Evolutionary conservation across 2,888 invertebrate species (phyloP).

Genomic region (Pediacus dermestoides): DNA sequence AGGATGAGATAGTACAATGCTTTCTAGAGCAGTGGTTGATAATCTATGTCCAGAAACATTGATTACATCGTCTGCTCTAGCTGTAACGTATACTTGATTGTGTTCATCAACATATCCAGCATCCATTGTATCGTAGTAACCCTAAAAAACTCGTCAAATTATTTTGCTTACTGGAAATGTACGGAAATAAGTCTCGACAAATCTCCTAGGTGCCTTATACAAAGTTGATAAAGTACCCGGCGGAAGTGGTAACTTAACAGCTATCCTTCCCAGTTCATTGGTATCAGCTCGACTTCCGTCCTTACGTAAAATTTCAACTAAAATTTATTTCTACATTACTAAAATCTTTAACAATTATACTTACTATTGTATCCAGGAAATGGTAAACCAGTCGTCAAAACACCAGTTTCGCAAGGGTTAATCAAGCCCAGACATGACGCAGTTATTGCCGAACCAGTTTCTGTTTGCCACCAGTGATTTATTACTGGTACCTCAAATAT

Average conservation of each 20-base stretch:
- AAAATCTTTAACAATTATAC: slow-evolving; percentile 27
- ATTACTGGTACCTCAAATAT: slow-evolving; percentile 71
- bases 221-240: slow-evolving; percentile 84
- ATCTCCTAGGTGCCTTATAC: slow-evolving; percentile 76
- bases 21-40: slow-evolving; percentile 85
- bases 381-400: slow-evolving; percentile 76
- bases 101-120: slow-evolving; percentile 82
- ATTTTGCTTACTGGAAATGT: slow-evolving; percentile 68
- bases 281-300: slow-evolving; percentile 67
- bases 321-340: slow-evolving; percentile 20
- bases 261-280: slow-evolving; percentile 80
- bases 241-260: slow-evolving; percentile 79
- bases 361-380: slow-evolving; percentile 85
- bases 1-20: slow-evolving; percentile 82
- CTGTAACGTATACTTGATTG: slow-evolving; percentile 84
- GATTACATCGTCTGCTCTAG: slow-evolving; percentile 91
- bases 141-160: slow-evolving; percentile 52
- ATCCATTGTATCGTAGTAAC: slow-evolving; percentile 93
- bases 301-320: slow-evolving; percentile 59
- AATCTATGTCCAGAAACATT: slow-evolving; percentile 93
- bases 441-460: slow-evolving; percentile 87
- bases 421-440: slow-evolving; percentile 76
- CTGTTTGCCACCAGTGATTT: slow-evolving; percentile 98
- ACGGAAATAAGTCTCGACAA: slow-evolving; percentile 76
- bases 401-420: slow-evolving; percentile 58